These are phyloP conservation scores for Rhinoraja longicauda DNA, from an alignment of 2,797 vertebrate genomes.

Conservation along the genomic window DNA sequence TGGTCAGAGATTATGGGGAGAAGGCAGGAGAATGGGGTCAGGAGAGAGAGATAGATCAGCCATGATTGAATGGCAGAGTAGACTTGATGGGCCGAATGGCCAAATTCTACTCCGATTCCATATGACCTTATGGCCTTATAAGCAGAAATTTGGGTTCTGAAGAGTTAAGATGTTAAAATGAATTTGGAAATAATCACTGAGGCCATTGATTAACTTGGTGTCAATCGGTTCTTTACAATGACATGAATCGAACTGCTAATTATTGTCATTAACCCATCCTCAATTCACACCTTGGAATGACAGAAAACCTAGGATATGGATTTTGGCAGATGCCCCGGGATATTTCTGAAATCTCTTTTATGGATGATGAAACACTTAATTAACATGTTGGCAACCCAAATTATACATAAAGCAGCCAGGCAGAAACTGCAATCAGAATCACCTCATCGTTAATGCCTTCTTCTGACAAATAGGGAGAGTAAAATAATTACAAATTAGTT, in stretches of 20 bases:
- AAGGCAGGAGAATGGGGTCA: too few relatives aligned
- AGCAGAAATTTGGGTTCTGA: not conserved
- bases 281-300: not conserved
- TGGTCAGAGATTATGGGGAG: too few relatives aligned
- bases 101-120: too few relatives aligned
- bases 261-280: not conserved
- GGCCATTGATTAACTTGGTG: not conserved
- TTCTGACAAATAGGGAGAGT: not conserved
- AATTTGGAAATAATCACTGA: constrained; percentile 11
- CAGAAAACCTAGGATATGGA: not conserved
- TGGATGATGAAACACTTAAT: constrained; percentile 45
- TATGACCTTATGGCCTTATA: too few relatives aligned
- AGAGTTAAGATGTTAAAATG: not conserved
- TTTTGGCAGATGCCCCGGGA: constrained; percentile 42
- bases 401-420: constrained; percentile 40
- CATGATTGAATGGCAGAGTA: too few relatives aligned
- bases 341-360: constrained; percentile 47
- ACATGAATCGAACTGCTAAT: not conserved
- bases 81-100: too few relatives aligned
- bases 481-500: constrained; percentile 18
- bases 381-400: constrained; percentile 46
- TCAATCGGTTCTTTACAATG: not conserved
- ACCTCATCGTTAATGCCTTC: constrained; percentile 20
- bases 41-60: too few relatives aligned
- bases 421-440: constrained; percentile 42